Evolutionary conservation across 2,797 vertebrate genomes (phyloP).

Genomic region (Muraenolepis orangiensis): DNA sequence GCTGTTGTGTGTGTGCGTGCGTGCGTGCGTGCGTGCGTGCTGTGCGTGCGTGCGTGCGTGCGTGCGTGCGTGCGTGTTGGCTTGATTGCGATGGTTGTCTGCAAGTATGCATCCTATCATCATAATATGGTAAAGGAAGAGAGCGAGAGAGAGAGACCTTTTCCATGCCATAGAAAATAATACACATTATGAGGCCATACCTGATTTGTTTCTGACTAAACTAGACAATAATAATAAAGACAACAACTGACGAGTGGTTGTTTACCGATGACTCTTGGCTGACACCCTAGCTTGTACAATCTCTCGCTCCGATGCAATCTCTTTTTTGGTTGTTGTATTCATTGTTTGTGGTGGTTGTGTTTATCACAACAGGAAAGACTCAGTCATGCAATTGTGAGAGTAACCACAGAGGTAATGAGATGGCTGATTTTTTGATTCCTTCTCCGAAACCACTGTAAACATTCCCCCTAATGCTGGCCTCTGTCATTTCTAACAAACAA

Average conservation of each 20-base stretch:
- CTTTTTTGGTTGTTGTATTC: background rate
- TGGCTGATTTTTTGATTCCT: background rate
- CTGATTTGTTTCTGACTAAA: background rate
- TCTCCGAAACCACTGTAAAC: background rate
- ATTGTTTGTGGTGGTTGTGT: background rate
- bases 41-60: background rate
- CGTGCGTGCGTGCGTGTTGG: background rate
- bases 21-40: slow-evolving; percentile 3
- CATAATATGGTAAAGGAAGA: slow-evolving; percentile 9
- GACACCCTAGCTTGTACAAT: background rate
- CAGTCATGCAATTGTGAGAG: background rate
- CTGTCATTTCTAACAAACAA: background rate
- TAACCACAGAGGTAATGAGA: background rate
- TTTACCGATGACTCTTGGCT: background rate
- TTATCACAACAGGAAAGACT: background rate
- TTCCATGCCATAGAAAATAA: background rate
- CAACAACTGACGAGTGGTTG: background rate
- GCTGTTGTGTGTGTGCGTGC: slow-evolving; percentile 22
- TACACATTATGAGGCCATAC: background rate
- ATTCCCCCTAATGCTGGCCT: background rate
- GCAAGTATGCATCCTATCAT: background rate
- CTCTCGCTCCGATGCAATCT: background rate
- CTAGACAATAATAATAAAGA: background rate
- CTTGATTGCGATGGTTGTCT: slow-evolving; percentile 1
- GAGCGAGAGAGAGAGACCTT: background rate